Evolutionary conservation across 2,797 vertebrate genomes (phyloP).

Genomic region (Phrynocephalus forsythii): DNA sequence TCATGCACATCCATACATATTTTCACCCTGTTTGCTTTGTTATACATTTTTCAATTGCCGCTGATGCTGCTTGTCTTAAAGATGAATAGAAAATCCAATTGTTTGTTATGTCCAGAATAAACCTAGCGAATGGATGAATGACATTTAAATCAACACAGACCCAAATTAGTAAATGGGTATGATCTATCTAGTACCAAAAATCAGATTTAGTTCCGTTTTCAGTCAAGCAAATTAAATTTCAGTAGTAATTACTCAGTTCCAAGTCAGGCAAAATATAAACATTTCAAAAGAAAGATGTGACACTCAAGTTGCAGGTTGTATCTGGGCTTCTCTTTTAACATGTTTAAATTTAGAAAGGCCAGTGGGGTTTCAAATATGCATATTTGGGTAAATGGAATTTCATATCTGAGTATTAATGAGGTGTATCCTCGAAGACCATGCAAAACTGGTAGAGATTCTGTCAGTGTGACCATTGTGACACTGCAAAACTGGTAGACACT

Average conservation of each 20-base stretch:
- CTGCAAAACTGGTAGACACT: neutral
- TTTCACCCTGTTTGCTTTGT: neutral
- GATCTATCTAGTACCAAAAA: too few species aligned
- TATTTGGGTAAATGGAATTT: neutral
- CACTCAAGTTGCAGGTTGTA: neutral
- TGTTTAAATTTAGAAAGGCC: neutral
- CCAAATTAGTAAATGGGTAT: too few species aligned
- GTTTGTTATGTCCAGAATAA: too few species aligned
- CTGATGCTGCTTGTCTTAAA: neutral
- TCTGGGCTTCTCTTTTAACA: constrained; percentile 10
- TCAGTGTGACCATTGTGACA: neutral
- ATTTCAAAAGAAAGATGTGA: constrained; percentile 11
- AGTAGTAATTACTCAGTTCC: neutral
- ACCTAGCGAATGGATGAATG: too few species aligned
- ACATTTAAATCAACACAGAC: too few species aligned
- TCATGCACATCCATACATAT: too few species aligned
- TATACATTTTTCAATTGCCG: neutral
- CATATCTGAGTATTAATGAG: neutral
- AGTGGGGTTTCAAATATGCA: constrained; percentile 5
- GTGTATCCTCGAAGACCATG: neutral
- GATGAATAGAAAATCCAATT: too few species aligned
- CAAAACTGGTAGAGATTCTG: neutral
- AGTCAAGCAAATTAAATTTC: constrained; percentile 5
- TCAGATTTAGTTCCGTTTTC: neutral
- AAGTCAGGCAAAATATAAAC: neutral